These are phyloP conservation scores for Octopus bimaculoides DNA, from an alignment of 1,140 invertebrate species.

Conservation along the genomic window DNA sequence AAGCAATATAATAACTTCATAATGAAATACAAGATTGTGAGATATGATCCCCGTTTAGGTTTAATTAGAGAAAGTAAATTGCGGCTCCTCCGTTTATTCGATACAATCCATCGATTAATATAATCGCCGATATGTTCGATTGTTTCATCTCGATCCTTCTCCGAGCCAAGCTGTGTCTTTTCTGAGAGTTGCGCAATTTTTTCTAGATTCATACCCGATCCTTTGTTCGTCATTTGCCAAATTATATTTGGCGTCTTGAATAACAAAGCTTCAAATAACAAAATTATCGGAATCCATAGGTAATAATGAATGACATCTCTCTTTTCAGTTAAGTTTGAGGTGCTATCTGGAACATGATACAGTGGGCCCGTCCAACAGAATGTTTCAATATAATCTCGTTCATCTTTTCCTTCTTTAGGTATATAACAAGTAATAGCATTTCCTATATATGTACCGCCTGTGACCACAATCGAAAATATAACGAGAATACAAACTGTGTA, in stretches of 20 bases:
- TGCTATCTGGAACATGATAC: constrained; percentile 57
- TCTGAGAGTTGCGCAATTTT: constrained; percentile 68
- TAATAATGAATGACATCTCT: constrained; percentile 72
- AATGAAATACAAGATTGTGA: constrained; percentile 56
- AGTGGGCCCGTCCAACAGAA: constrained; percentile 59
- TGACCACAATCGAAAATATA: constrained; percentile 44
- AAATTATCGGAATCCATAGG: constrained; percentile 90
- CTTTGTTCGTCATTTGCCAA: constrained; percentile 43
- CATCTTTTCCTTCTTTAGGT: constrained; percentile 33
- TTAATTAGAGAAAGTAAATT: constrained; percentile 33
- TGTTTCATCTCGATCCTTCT: constrained; percentile 31
- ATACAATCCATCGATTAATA: constrained; percentile 40
- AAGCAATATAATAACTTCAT: constrained; percentile 39
- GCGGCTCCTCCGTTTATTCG: constrained; percentile 31
- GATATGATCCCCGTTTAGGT: constrained; percentile 56
- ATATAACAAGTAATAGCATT: constrained; percentile 57
- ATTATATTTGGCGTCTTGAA: constrained; percentile 84
- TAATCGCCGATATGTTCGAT: constrained; percentile 39
- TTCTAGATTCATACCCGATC: constrained; percentile 40
- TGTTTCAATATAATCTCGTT: constrained; percentile 42
- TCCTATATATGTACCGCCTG: constrained; percentile 55
- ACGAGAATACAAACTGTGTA: constrained; percentile 44
- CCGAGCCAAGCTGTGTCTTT: constrained; percentile 30
- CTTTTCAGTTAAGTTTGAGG: constrained; percentile 45
- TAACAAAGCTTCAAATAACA: constrained; percentile 85